These are phyloP conservation scores for Apis laboriosa DNA, from an alignment of 1,140 invertebrate species.

Conservation along the genomic window DNA sequence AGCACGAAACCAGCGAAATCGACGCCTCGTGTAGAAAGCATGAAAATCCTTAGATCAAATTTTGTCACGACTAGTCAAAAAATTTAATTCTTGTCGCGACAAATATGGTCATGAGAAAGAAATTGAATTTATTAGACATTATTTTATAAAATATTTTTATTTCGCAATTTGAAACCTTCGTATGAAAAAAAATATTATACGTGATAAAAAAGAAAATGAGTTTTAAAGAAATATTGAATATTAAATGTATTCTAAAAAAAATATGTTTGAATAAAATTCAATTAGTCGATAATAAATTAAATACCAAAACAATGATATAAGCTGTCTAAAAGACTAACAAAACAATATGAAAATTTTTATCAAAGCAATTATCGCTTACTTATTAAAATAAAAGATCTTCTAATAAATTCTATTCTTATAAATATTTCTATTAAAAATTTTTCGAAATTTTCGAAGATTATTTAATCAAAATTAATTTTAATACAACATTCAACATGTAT, in stretches of 20 bases:
- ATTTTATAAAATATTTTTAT: background rate
- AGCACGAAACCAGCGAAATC: slow-evolving; percentile 12
- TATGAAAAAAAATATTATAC: background rate
- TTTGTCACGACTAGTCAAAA: background rate
- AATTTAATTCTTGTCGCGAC: background rate
- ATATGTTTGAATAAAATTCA: background rate
- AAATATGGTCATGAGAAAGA: background rate
- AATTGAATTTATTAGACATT: background rate
- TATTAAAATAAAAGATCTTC: slow-evolving; percentile 10
- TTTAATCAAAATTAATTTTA: background rate
- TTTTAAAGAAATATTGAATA: background rate
- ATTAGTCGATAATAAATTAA: background rate
- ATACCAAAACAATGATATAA: background rate
- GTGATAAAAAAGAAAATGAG: background rate
- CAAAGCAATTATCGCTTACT: background rate
- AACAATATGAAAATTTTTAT: background rate
- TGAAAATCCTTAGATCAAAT: slow-evolving; percentile 19
- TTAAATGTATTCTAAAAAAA: background rate
- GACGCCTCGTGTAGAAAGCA: slow-evolving; percentile 20
- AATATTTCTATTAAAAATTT: slow-evolving; percentile 1
- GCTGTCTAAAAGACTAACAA: background rate
- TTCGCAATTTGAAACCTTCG: background rate
- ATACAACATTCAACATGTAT: too few relatives aligned
- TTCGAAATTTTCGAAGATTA: background rate
- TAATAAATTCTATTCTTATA: background rate